These are phyloP conservation scores for Sitobion miscanthi DNA, from an alignment of 1,140 invertebrate genomes.

Conservation along the genomic window DNA sequence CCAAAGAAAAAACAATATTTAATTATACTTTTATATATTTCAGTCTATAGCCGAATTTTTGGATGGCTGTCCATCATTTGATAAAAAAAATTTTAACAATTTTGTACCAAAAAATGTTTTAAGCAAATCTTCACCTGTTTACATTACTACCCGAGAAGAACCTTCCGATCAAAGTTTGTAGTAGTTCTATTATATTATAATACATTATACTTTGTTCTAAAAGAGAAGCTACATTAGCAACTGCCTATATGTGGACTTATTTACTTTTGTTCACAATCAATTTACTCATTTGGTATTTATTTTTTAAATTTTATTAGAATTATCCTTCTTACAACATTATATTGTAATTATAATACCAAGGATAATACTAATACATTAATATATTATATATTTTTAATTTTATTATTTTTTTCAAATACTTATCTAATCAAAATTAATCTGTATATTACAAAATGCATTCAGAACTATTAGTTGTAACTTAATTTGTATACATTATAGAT, in stretches of 20 bases:
- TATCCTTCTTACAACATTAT: no score
- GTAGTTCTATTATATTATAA: not conserved
- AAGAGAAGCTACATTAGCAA: not conserved
- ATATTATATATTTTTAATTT: no score
- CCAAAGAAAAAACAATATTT: not conserved
- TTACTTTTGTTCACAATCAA: no score
- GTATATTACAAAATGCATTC: no score
- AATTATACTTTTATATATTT: slow-evolving; percentile 59
- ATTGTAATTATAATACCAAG: no score
- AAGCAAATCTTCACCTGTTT: slow-evolving; percentile 85
- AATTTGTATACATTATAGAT: no score
- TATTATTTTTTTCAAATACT: no score
- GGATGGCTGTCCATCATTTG: slow-evolving; percentile 86
- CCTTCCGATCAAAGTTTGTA: slow-evolving; percentile 84
- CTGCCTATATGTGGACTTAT: slow-evolving; percentile 71
- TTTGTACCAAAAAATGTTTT: slow-evolving; percentile 86
- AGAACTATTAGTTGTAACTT: no score
- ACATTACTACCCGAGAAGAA: slow-evolving; percentile 86
- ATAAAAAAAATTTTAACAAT: slow-evolving; percentile 88
- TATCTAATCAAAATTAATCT: no score
- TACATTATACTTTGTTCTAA: not conserved
- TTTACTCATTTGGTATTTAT: no score
- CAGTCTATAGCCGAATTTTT: slow-evolving; percentile 86
- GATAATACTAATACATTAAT: no score
- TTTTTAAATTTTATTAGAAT: no score